Conservation (phyloP, 2,797 vertebrate genomes). For the Hippopotamyrus pictus region DNA sequence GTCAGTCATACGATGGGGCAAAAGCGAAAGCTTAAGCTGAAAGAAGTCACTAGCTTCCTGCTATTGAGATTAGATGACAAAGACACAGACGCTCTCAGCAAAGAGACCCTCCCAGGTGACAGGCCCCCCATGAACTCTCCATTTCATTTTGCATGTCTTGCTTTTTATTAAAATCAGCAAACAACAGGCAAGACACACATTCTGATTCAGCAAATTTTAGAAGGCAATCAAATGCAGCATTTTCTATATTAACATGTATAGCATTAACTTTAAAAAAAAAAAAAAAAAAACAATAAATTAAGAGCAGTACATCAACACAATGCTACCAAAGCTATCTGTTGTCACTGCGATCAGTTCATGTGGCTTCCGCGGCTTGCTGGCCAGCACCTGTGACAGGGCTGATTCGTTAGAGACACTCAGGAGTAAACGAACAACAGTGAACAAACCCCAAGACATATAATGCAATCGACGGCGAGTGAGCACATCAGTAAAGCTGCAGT, state of each 20-base stretch:
- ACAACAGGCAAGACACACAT: background rate
- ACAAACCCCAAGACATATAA: background rate
- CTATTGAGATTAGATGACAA: background rate
- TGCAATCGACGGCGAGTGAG: background rate
- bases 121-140: background rate
- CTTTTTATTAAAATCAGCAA: background rate
- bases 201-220: background rate
- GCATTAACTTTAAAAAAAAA: background rate
- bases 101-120: background rate
- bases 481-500: background rate
- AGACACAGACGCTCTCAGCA: background rate
- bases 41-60: background rate
- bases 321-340: background rate
- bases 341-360: background rate
- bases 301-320: background rate
- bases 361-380: background rate
- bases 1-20: no score
- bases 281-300: background rate
- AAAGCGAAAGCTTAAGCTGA: background rate
- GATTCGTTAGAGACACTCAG: background rate
- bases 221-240: background rate
- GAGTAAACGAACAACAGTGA: background rate
- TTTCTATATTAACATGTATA: background rate
- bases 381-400: background rate
- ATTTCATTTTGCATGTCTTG: background rate